Evolutionary conservation across 2,888 invertebrate genomes (phyloP).

Genomic region (Caenorhabditis virilis): DNA sequence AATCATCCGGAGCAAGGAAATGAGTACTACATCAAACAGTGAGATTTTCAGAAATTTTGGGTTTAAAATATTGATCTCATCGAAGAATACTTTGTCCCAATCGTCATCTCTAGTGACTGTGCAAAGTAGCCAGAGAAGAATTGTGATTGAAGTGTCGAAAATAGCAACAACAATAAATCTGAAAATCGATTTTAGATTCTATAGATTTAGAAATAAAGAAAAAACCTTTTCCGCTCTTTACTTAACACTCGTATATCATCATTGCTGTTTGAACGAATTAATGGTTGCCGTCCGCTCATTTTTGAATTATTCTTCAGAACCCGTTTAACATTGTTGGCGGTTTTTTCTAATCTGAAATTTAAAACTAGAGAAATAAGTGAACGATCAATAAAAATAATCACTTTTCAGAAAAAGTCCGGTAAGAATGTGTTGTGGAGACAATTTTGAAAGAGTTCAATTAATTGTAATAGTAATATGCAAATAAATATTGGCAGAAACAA

Average conservation of each 20-base stretch:
- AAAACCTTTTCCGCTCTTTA: conserved; percentile 29
- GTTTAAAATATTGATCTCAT: conserved; percentile 58
- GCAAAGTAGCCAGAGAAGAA: conserved; percentile 60
- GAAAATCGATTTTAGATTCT: conserved; percentile 1
- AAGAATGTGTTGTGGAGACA: not conserved
- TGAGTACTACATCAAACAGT: conserved; percentile 58
- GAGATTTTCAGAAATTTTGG: conserved; percentile 47
- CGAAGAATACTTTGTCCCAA: conserved; percentile 54
- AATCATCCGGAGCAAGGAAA: conserved; percentile 52
- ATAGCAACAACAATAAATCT: conserved; percentile 57
- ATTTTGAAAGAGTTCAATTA: no score
- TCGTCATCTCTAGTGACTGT: conserved; percentile 54
- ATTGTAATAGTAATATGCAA: no score
- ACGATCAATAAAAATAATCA: no score
- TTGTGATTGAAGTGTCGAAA: conserved; percentile 55
- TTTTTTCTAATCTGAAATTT: conserved; percentile 8
- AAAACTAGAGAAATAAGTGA: not conserved
- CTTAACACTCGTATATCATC: conserved; percentile 4
- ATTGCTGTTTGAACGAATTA: conserved; percentile 6
- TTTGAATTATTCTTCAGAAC: conserved; percentile 1
- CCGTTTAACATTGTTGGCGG: conserved; percentile 22
- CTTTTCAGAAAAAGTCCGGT: not conserved
- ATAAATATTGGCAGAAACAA: no score
- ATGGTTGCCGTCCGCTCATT: conserved; percentile 33
- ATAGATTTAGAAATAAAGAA: not conserved